A percentile compares a stretch with the other conserved stretches of the same genome.
These are phyloP conservation scores for Terebella lapidaria DNA, from an alignment of 2,888 invertebrate species.

Conservation along the genomic window DNA sequence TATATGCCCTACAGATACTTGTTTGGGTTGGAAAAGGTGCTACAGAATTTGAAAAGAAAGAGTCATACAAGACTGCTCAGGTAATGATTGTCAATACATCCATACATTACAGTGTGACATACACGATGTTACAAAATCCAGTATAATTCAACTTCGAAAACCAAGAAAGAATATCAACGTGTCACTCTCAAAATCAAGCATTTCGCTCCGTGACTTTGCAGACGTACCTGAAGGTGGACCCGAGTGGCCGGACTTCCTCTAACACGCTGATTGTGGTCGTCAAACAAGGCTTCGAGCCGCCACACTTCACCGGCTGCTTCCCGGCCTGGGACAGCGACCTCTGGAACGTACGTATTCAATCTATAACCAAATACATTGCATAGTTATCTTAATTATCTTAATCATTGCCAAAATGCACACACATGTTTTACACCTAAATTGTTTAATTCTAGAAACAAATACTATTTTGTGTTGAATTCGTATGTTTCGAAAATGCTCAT, in stretches of 20 bases:
- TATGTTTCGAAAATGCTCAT: not conserved
- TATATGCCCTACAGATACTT: not conserved
- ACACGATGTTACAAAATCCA: no score
- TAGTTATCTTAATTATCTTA: no score
- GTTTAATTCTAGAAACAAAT: not conserved
- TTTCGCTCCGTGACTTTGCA: no score
- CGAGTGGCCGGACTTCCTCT: slow-evolving; percentile 65
- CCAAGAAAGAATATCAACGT: no score
- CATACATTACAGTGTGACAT: no score
- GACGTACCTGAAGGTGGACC: slow-evolving; percentile 69
- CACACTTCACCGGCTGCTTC: slow-evolving; percentile 71
- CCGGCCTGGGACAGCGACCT: slow-evolving; percentile 64
- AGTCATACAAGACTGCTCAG: slow-evolving; percentile 62
- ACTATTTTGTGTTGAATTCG: not conserved
- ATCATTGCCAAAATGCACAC: no score
- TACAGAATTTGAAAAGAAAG: slow-evolving; percentile 62
- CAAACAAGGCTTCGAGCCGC: slow-evolving; percentile 71
- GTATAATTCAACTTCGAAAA: no score
- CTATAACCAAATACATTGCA: not conserved
- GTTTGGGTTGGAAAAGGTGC: slow-evolving; percentile 74
- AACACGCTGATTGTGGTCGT: slow-evolving; percentile 66
- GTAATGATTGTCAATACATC: no score
- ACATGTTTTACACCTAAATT: no score
- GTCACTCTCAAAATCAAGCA: no score
- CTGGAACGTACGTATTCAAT: slow-evolving; percentile 29